phyloP scores from a whole-genome alignment of 2,113 vertebrate genomes.

The Cervus canadensis region DNA sequence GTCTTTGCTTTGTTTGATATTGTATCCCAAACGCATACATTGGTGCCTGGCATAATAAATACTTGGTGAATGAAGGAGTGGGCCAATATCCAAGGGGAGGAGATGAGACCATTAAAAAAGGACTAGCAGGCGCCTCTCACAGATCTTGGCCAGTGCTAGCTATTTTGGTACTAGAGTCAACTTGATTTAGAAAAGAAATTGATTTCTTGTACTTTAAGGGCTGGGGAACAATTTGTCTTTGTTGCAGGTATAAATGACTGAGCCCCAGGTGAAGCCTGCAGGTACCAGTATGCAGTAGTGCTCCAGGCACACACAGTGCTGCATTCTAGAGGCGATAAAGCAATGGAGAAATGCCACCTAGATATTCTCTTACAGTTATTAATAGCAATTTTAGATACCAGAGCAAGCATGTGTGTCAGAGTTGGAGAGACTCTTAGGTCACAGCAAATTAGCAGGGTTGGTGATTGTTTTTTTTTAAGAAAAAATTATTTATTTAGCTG shows the following conservation, averaged over 20 bases:
- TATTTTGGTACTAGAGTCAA: not conserved
- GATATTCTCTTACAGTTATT: not conserved
- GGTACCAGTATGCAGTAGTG: accelerated
- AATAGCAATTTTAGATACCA: not conserved
- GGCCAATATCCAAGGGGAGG: not conserved
- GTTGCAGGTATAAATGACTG: not conserved
- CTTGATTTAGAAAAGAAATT: not conserved
- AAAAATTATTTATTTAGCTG: not conserved
- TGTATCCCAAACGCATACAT: not conserved
- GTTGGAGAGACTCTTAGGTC: not conserved
- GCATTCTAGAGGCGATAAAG: not conserved
- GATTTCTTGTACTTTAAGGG: not conserved
- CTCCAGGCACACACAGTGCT: not conserved
- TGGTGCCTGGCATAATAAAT: not conserved
- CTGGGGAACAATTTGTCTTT: not conserved
- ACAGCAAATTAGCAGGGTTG: not conserved
- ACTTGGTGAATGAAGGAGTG: not conserved
- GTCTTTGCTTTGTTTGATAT: not conserved
- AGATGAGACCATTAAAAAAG: not conserved
- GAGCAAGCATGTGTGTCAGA: not conserved
- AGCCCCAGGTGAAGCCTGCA: not conserved
- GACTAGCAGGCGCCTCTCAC: not conserved
- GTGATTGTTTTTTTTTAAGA: not conserved
- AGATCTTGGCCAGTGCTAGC: not conserved
- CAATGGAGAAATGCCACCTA: not conserved